Evolutionary conservation across 2,888 invertebrate species (phyloP).

Genomic region (Allygus modestus): DNA sequence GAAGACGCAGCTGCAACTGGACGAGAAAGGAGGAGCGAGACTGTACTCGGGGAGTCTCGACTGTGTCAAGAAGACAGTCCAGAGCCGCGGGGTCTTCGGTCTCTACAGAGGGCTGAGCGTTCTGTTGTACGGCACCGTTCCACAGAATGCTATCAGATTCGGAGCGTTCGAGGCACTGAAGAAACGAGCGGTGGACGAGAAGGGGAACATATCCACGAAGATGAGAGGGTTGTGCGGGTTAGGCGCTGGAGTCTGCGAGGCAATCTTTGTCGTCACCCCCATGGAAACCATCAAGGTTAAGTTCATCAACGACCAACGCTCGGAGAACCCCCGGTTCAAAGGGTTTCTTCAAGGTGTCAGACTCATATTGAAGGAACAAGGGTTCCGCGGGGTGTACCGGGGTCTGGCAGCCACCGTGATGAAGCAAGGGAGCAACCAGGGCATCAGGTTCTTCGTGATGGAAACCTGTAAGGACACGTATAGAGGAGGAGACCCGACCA

Average conservation of each 20-base stretch:
- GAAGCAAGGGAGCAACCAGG: conserved; percentile 98
- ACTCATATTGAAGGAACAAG: conserved; percentile 91
- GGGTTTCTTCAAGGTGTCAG: conserved; percentile 97
- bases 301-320: conserved; percentile 98
- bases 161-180: conserved; percentile 97
- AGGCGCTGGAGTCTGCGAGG: conserved; percentile 97
- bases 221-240: conserved; percentile 93
- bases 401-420: conserved; percentile 97
- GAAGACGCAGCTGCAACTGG: conserved; percentile 98
- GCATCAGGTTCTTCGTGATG: conserved; percentile 97
- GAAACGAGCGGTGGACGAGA: conserved; percentile 83
- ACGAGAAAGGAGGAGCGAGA: conserved; percentile 87
- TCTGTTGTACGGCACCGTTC: conserved; percentile 97
- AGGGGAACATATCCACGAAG: conserved; percentile 87
- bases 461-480: conserved; percentile 96
- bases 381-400: conserved; percentile 85
- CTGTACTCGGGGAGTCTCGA: conserved; percentile 92
- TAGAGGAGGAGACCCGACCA: conserved; percentile 90
- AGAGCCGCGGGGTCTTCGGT: conserved; percentile 92
- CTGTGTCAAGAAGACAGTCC: conserved; percentile 94
- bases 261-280: conserved; percentile 97
- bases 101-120: conserved; percentile 97
- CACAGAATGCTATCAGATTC: conserved; percentile 98
- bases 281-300: conserved; percentile 99
- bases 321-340: conserved; percentile 91